phyloP scores from a whole-genome alignment of 2,113 vertebrate genomes.

The Isurus oxyrinchus region DNA sequence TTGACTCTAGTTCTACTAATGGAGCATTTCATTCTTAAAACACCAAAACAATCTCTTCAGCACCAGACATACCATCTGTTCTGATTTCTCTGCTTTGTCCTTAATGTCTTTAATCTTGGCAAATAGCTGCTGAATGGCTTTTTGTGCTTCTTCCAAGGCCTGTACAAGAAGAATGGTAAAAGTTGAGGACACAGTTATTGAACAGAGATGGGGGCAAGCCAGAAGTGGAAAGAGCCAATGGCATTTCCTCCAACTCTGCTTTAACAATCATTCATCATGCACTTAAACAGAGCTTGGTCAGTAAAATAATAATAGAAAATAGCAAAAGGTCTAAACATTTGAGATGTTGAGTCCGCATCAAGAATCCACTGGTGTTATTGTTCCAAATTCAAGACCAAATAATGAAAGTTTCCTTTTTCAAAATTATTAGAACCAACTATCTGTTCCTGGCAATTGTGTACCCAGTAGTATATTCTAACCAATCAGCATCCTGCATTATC shows the following conservation, averaged over 20 bases:
- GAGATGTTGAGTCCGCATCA: background rate
- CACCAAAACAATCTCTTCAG: background rate
- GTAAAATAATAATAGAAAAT: background rate
- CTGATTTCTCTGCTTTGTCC: constrained; percentile 98
- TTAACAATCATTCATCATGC: background rate
- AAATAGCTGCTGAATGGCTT: constrained; percentile 94
- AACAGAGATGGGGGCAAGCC: background rate
- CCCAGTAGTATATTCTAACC: too few relatives aligned
- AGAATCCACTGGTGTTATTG: background rate
- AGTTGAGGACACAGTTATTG: background rate
- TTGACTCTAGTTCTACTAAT: background rate
- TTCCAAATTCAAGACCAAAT: background rate
- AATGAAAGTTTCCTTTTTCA: background rate
- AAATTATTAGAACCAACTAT: background rate
- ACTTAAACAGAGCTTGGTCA: background rate
- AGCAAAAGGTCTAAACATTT: background rate
- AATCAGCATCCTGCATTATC: background rate
- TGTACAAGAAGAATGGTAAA: constrained; percentile 51
- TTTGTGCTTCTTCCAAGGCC: constrained; percentile 94
- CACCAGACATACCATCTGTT: constrained; percentile 83
- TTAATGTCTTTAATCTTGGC: constrained; percentile 99
- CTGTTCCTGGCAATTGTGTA: background rate
- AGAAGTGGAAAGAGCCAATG: background rate
- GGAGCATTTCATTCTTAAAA: background rate
- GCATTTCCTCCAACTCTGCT: background rate